These are phyloP conservation scores for Netelia virgata DNA, from an alignment of 2,888 invertebrate genomes.

Conservation along the genomic window DNA sequence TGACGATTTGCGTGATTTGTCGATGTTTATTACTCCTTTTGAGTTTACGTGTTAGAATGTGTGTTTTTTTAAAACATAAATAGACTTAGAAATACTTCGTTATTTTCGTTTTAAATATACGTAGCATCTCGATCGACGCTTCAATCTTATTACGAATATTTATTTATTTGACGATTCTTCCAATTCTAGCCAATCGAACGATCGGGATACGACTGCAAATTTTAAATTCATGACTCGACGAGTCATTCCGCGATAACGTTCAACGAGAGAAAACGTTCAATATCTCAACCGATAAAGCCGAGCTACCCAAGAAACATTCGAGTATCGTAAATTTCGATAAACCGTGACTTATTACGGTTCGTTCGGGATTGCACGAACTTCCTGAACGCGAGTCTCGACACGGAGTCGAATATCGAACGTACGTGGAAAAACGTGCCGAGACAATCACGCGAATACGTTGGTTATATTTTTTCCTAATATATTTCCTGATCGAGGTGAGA, in stretches of 20 bases:
- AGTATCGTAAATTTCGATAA: conserved; percentile 45
- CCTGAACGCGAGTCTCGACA: background rate
- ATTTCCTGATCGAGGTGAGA: conserved; percentile 45
- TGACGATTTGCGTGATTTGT: too few relatives aligned
- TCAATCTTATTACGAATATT: conserved; percentile 19
- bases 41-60: too few relatives aligned
- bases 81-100: too few relatives aligned
- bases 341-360: conserved; percentile 18
- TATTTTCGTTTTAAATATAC: too few relatives aligned
- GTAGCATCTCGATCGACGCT: too few relatives aligned
- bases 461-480: conserved; percentile 24
- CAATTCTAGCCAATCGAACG: conserved; percentile 1
- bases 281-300: conserved; percentile 28
- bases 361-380: background rate
- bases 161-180: background rate
- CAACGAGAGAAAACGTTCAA: background rate
- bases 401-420: conserved; percentile 33
- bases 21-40: too few relatives aligned
- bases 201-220: background rate
- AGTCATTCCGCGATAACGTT: conserved; percentile 1
- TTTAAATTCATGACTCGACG: background rate
- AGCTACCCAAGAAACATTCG: background rate
- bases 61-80: too few relatives aligned
- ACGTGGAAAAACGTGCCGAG: background rate
- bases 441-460: conserved; percentile 23